phyloP scores from a whole-genome alignment of 2,113 vertebrate species.

The Triplophysa siluroides region DNA sequence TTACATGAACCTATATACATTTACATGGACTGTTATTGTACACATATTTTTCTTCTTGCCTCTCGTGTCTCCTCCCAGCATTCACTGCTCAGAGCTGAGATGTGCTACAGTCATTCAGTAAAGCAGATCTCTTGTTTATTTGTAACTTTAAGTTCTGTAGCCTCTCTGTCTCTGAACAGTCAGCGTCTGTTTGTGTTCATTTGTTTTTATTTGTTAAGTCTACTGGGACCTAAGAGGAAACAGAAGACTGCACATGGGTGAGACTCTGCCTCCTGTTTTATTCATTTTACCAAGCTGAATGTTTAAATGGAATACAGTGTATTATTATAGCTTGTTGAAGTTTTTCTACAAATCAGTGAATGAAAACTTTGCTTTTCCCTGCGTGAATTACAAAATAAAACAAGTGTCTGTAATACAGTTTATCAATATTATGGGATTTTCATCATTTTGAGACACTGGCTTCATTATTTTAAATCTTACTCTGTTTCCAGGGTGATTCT shows the following conservation, averaged over 20 bases:
- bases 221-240: slow-evolving; percentile 48
- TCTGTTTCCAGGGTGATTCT: slow-evolving; percentile 21
- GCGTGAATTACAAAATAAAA: background rate
- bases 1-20: too few relatives aligned
- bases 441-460: background rate
- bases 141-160: background rate
- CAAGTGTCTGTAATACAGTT: background rate
- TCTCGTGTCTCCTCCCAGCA: background rate
- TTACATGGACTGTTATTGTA: too few relatives aligned
- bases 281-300: slow-evolving; percentile 61
- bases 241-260: slow-evolving; percentile 64
- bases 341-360: background rate
- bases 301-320: slow-evolving; percentile 13
- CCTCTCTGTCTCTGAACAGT: slow-evolving; percentile 51
- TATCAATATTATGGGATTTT: background rate
- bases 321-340: background rate
- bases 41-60: background rate
- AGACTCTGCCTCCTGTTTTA: slow-evolving; percentile 66
- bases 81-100: slow-evolving; percentile 18
- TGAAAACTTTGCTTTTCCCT: background rate
- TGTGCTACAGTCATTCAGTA: background rate
- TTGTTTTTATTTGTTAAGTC: slow-evolving; percentile 49
- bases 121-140: background rate
- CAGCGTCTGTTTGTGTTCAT: slow-evolving; percentile 22
- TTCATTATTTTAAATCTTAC: slow-evolving; percentile 11